phyloP scores from a whole-genome alignment of 2,888 invertebrate species.

The Drosophila nr. perissopoda region DNA sequence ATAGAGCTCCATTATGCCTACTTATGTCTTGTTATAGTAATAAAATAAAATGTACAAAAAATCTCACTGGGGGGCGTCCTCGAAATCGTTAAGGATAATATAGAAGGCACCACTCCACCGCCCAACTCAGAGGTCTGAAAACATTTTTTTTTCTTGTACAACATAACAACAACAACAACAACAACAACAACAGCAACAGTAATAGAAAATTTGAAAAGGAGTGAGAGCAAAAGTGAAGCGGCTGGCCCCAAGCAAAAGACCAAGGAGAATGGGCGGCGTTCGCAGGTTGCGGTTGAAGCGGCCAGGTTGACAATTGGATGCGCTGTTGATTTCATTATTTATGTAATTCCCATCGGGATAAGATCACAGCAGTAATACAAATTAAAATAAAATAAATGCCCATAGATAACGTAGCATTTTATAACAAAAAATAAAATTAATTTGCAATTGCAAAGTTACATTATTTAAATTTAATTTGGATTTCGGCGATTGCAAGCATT shows the following conservation, averaged over 20 bases:
- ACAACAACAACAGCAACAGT: constrained; percentile 23
- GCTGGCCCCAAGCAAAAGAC: constrained; percentile 7
- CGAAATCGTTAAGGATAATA: constrained; percentile 69
- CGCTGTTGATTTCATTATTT: not conserved
- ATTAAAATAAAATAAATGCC: not conserved
- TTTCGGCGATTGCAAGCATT: not conserved
- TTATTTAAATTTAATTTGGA: not conserved
- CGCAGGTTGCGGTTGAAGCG: constrained; percentile 19
- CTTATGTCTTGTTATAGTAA: constrained; percentile 83
- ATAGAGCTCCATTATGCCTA: constrained; percentile 82
- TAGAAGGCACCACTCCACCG: constrained; percentile 26
- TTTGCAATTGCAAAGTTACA: not conserved
- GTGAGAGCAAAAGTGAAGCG: constrained; percentile 38
- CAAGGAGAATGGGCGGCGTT: constrained; percentile 5
- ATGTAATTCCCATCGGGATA: not conserved
- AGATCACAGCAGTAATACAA: not conserved
- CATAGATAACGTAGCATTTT: not conserved
- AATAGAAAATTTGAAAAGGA: constrained; percentile 13
- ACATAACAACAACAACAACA: constrained; percentile 33
- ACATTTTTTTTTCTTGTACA: constrained; percentile 48
- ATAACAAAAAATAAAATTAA: not conserved
- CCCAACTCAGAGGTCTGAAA: constrained; percentile 47
- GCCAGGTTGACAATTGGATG: constrained; percentile 19
- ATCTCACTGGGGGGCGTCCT: constrained; percentile 30
- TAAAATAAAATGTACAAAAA: constrained; percentile 81